Conservation (phyloP, 2,113 vertebrate species). For the Puffinus mauretanicus region DNA sequence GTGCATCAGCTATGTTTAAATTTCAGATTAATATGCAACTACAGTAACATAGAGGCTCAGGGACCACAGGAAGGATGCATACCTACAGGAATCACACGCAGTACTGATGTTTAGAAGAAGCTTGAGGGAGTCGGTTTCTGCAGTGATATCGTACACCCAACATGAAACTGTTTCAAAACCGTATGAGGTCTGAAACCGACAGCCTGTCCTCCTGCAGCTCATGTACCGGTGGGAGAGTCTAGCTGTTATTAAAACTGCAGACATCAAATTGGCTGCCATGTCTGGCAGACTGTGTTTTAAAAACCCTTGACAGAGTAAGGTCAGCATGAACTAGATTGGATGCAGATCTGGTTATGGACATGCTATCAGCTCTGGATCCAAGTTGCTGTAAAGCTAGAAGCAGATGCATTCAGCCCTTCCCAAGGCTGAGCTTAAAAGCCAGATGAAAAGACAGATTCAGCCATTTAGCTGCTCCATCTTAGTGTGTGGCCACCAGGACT, state of each 20-base stretch:
- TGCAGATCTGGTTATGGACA: background rate
- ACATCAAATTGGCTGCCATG: background rate
- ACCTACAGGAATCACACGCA: background rate
- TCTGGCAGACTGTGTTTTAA: background rate
- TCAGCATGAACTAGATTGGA: background rate
- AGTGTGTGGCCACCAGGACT: background rate
- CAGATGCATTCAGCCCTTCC: background rate
- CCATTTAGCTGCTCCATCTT: background rate
- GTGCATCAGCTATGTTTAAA: background rate
- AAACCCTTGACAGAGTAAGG: background rate
- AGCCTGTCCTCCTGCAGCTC: background rate
- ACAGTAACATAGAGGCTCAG: background rate
- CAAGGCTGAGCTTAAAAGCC: background rate
- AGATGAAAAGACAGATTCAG: background rate
- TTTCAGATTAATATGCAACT: background rate
- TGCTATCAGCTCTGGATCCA: background rate
- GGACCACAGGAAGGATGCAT: background rate
- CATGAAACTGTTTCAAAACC: background rate
- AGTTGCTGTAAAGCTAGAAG: background rate
- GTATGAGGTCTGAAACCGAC: background rate
- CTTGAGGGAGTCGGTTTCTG: background rate
- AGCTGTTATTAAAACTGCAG: background rate
- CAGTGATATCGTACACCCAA: background rate
- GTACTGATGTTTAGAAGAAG: background rate
- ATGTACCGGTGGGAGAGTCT: background rate